Base-by-base conservation (phyloP, 2,888 invertebrate genomes). In the Brachynemurus nebulosus region DNA sequence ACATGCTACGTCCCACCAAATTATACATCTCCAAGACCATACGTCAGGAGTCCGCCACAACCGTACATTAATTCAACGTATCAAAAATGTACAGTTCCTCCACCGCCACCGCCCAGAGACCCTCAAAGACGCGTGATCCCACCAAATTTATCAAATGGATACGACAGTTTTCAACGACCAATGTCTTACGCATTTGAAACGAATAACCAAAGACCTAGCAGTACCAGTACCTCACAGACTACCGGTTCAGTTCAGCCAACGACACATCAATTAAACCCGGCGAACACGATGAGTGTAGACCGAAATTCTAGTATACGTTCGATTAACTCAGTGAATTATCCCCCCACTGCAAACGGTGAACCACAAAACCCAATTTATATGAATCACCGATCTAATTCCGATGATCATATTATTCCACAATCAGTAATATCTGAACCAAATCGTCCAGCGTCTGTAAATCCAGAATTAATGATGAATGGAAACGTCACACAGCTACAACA, bases 41-140 rank as follows among this genome's bases (percentile, higher is more conserved):
- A 57, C 18, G 59, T 57, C 49, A 49, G 60, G 19, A 54, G 59
- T 9, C 61, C 62, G 25, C 44, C 44, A 14, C 43, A 40, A 37
- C 45, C 51, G 21, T 51, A 52, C 38, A 16, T 30, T 37, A 23
- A 37, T 23, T 41, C 55, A 4, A 52, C 47, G 12, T n/a, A n/a
- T n/a, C n/a, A n/a, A n/a, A n/a, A n/a, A n/a, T 53, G 54, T 33
- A 55, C 54, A 25, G 57, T 74, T 27, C 84, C 86, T 4, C 86
- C 86, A 0, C 78, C 80, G 3, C 86, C 86, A 20, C 86, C 86
- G 1, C 85, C 86, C n/a, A 68, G 82, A 53, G 84, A 82, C 62
- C 83, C 80, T 50, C 70, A 74, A 54, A 70, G 78, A 47, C 37
- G 37, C 18, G 20, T 37, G 8, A 20, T 37, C 12, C 12, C 37